These are phyloP conservation scores for Philotrypesis tridentata DNA, from an alignment of 1,140 invertebrate genomes.

Conservation along the genomic window DNA sequence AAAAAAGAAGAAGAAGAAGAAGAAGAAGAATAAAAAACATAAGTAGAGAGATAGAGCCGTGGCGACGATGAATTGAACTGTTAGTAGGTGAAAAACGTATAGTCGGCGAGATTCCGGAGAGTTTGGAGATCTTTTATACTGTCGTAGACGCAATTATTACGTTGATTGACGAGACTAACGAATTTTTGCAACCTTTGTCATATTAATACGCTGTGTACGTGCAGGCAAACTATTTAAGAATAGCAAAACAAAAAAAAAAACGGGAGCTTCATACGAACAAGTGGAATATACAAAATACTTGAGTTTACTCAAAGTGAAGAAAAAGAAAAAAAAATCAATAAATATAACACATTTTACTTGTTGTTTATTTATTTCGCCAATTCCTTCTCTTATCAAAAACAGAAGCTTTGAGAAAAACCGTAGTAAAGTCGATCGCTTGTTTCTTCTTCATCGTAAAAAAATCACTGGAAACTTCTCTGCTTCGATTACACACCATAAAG, in stretches of 20 bases:
- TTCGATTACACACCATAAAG: conserved; percentile 1
- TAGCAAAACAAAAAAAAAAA: conserved; percentile 52
- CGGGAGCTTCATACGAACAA: conserved; percentile 55
- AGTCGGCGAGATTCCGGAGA: not conserved
- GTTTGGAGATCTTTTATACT: conserved; percentile 51
- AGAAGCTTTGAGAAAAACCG: not conserved
- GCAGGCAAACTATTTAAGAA: conserved; percentile 31
- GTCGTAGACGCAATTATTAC: conserved; percentile 47
- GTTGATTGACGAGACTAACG: conserved; percentile 47
- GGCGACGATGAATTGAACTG: not conserved
- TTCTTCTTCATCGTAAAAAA: not conserved
- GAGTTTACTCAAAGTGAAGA: conserved; percentile 54
- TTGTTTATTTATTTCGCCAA: conserved; percentile 40
- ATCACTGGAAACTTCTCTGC: not conserved
- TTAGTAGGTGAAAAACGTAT: not conserved
- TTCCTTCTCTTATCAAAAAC: conserved; percentile 41
- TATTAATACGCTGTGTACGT: conserved; percentile 50
- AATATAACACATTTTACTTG: conserved; percentile 35
- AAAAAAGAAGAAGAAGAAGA: too few species aligned
- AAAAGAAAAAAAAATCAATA: conserved; percentile 43
- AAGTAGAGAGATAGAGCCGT: too few species aligned
- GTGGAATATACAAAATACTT: conserved; percentile 53
- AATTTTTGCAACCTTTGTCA: conserved; percentile 57
- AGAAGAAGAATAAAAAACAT: conserved; percentile 15
- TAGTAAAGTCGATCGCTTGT: not conserved